Base-by-base conservation (phyloP, 2,113 vertebrate species). In the Oreamnos americanus region DNA sequence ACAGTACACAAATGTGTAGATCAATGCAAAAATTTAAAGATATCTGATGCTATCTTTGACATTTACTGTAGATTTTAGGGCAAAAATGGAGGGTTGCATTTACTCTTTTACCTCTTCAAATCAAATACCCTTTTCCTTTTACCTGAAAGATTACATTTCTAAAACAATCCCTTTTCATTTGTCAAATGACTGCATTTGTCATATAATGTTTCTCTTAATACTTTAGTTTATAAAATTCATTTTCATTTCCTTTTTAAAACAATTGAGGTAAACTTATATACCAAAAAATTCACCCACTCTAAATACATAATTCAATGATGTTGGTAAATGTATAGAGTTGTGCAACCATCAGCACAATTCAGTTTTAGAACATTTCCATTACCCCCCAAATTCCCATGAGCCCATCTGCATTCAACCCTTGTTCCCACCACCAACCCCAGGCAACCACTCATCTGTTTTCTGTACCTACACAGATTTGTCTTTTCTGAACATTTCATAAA, bases 131-230 rank as follows among this genome's bases (percentile, higher is more conserved):
- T 90, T 96, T 95, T 79, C 84, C 33, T 83, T 83, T 88, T 47
- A 58, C 28, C 47, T 58, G 16, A 67, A 95, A 95, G 51, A 62
- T 90, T 49, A n/a, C 3, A 92, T 51, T 45, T 78, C 92, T 88
- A 78, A 85, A 90, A 81, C 51, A 96, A 94, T 92, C 15, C 17
- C n/a, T 67, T 93, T 92, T 90, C 71, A 86, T 93, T 79, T 85
- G 36, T 92, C 47, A 96, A 84, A 64, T 89, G 58, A 82, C 58
- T 82, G 30, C 3, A 87, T 43, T 39, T 83, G 8, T 81, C 49
- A 85, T 64, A 62, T 8, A 43, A 58, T 83, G n/a, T 76, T 96
- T 43, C 58, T 45, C 90, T 91, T 86, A 96, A 82, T 17, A 96
- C 21, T 90, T 91, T 16, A 90, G 21, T n/a, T 95, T 26, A 47